Evolutionary conservation across 1,140 invertebrate genomes (phyloP).

Genomic region (Armadillidium nasatum): DNA sequence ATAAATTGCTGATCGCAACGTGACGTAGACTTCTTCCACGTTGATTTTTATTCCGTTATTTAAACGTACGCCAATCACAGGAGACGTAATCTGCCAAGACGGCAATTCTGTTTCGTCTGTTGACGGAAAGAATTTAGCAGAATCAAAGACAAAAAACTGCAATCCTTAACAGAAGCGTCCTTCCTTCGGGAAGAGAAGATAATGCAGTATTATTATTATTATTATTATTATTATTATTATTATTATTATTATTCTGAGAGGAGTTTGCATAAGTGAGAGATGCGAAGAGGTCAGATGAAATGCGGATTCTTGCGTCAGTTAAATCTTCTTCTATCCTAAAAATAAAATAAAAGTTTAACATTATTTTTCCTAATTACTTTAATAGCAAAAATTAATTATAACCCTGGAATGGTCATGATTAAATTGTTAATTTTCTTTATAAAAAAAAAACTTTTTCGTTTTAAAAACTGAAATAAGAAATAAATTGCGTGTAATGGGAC

Average conservation of each 20-base stretch:
- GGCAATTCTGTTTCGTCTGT: not conserved
- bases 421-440: too few species aligned
- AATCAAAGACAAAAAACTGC: slow-evolving; percentile 64
- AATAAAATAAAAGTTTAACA: not conserved
- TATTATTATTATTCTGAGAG: not conserved
- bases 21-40: slow-evolving; percentile 62
- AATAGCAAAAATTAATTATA: too few species aligned
- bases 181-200: not conserved
- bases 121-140: slow-evolving; percentile 63
- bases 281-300: not conserved
- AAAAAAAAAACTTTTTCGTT: too few species aligned
- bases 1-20: slow-evolving; percentile 56
- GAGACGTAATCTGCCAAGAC: slow-evolving; percentile 56
- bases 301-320: not conserved
- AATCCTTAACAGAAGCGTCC: slow-evolving; percentile 51
- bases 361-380: too few species aligned
- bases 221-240: too few species aligned
- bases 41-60: slow-evolving; percentile 58
- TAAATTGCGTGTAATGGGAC: too few species aligned
- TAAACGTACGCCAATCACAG: slow-evolving; percentile 62
- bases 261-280: not conserved
- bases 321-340: not conserved
- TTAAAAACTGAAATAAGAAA: too few species aligned
- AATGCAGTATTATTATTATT: too few species aligned
- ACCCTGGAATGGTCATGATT: too few species aligned